These are phyloP conservation scores for Anguilla anguilla DNA, from an alignment of 2,797 vertebrate genomes.

Conservation along the genomic window DNA sequence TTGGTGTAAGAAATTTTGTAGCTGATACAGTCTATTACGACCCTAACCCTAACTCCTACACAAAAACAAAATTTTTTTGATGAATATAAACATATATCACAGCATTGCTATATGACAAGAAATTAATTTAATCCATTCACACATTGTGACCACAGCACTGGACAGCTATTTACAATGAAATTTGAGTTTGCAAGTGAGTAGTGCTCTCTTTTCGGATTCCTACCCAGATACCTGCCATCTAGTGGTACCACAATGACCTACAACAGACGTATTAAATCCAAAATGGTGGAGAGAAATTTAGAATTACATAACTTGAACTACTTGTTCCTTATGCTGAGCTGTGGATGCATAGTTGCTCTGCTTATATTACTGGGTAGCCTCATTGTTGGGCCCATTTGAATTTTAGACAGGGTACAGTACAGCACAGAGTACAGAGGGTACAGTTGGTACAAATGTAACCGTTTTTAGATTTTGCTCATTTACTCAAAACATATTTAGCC, in stretches of 20 bases:
- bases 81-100: no score
- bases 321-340: background rate
- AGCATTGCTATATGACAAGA: background rate
- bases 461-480: no score
- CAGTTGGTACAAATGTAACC: no score
- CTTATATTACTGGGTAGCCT: background rate
- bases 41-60: background rate
- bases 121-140: background rate
- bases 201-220: background rate
- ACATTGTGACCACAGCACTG: background rate
- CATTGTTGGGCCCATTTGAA: background rate
- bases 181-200: background rate
- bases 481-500: no score
- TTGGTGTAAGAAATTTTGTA: background rate
- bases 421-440: no score
- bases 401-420: no score
- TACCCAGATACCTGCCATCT: background rate
- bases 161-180: background rate
- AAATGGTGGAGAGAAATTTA: slow-evolving; percentile 9
- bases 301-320: background rate
- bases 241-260: background rate
- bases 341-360: background rate
- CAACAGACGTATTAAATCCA: background rate
- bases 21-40: background rate
- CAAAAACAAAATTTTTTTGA: background rate